Conservation (phyloP, 2,888 invertebrate species). For the Branchellion lobata region DNA sequence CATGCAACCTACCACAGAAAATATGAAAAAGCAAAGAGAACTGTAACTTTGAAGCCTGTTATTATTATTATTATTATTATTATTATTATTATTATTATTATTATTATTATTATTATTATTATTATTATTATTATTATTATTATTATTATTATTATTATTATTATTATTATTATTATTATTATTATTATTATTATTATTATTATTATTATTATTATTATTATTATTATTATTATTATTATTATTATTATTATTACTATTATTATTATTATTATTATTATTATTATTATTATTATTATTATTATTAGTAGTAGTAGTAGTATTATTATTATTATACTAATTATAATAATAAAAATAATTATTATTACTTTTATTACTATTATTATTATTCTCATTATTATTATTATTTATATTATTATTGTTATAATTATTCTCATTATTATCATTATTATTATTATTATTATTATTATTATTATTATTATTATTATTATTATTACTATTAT, state of each 20-base stretch:
- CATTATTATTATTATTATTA: slow-evolving; percentile 24
- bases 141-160: too few relatives aligned
- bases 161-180: too few relatives aligned
- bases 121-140: too few relatives aligned
- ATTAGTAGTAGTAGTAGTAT: neutral
- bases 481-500: slow-evolving; percentile 12
- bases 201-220: too few relatives aligned
- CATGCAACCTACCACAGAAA: neutral
- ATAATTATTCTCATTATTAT: slow-evolving; percentile 21
- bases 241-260: too few relatives aligned
- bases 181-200: too few relatives aligned
- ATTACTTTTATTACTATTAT: neutral
- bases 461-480: slow-evolving; percentile 4
- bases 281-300: too few relatives aligned
- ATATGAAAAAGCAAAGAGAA: neutral
- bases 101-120: too few relatives aligned
- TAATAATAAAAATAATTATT: neutral
- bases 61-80: slow-evolving; percentile 40
- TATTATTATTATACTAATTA: slow-evolving; percentile 28
- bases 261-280: neutral
- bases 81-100: neutral
- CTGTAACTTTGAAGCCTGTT: slow-evolving; percentile 94
- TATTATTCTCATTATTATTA: neutral
- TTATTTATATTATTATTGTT: slow-evolving; percentile 6
- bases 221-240: too few relatives aligned